These are phyloP conservation scores for Baronia brevicornis DNA, from an alignment of 2,888 invertebrate genomes.

Conservation along the genomic window DNA sequence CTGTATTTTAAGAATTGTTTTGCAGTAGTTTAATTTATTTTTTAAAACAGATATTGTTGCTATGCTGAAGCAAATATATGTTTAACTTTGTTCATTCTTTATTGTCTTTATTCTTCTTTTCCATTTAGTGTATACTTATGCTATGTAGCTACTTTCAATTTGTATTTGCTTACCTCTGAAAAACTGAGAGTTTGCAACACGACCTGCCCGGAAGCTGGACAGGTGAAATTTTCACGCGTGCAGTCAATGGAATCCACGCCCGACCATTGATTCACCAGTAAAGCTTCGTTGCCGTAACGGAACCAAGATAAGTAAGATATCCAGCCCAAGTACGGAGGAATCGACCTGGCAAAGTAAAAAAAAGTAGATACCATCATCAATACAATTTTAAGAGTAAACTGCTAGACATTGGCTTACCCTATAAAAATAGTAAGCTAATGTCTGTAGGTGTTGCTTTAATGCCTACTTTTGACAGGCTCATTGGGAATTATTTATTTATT, in stretches of 20 bases:
- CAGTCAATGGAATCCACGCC: conserved; percentile 86
- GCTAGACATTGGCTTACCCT: too few relatives aligned
- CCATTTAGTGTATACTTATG: too few relatives aligned
- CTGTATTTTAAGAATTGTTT: too few relatives aligned
- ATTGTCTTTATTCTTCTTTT: too few relatives aligned
- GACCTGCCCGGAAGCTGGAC: conserved; percentile 85
- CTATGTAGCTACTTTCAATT: conserved; percentile 1
- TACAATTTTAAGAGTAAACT: conserved; percentile 3
- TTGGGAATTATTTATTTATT: too few relatives aligned
- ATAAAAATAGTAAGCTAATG: background rate
- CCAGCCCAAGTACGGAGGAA: conserved; percentile 90
- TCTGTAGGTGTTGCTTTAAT: too few relatives aligned
- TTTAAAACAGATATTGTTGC: too few relatives aligned
- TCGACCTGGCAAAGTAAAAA: conserved; percentile 74
- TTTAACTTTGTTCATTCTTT: too few relatives aligned
- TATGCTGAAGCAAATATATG: too few relatives aligned
- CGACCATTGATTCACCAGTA: conserved; percentile 92
- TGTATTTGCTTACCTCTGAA: conserved; percentile 71
- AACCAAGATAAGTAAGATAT: conserved; percentile 94
- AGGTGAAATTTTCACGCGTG: conserved; percentile 82
- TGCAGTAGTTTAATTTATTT: too few relatives aligned
- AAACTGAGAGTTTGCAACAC: conserved; percentile 88
- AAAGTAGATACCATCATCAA: background rate
- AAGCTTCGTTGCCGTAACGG: conserved; percentile 91
- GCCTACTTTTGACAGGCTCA: background rate